Percentiles rank a stretch among this genome's conserved stretches.
These are phyloP conservation scores for Pachyuromys duprasi DNA, from an alignment of 2,797 vertebrate genomes.

Conservation along the genomic window DNA sequence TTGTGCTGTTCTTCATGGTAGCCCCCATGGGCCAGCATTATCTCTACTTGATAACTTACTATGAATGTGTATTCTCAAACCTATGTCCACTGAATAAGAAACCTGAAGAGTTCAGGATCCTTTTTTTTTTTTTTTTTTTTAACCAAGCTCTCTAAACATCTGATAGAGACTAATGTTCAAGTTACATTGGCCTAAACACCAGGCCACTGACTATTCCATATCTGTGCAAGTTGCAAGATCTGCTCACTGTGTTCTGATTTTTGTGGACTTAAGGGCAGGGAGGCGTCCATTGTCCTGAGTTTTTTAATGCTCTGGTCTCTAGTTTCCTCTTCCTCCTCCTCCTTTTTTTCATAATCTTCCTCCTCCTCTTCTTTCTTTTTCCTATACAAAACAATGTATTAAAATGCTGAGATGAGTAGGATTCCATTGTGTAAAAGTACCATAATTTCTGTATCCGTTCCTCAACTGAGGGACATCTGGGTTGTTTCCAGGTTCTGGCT, in stretches of 20 bases:
- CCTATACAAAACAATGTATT: background rate
- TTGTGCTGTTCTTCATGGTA: background rate
- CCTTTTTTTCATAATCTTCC: background rate
- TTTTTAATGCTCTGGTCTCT: background rate
- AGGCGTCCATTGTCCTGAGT: background rate
- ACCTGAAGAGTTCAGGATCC: background rate
- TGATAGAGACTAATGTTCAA: background rate
- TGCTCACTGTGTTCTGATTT: background rate
- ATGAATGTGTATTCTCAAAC: background rate
- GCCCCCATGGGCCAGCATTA: too few relatives aligned
- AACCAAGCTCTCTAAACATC: background rate
- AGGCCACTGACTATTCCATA: background rate
- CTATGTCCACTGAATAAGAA: constrained; percentile 1
- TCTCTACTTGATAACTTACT: background rate
- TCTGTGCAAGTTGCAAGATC: background rate
- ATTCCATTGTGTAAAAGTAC: too few relatives aligned
- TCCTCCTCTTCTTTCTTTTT: background rate
- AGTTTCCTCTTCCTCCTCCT: background rate
- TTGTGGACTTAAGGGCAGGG: background rate
- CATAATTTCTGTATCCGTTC: too few relatives aligned
- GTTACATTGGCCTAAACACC: background rate
- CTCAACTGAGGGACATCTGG: too few relatives aligned
- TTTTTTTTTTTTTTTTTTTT: background rate
- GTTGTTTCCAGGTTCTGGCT: too few relatives aligned
- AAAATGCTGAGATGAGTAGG: background rate